Evolutionary conservation across 2,888 invertebrate species (phyloP).

Genomic region (Cyaniris semiargus): DNA sequence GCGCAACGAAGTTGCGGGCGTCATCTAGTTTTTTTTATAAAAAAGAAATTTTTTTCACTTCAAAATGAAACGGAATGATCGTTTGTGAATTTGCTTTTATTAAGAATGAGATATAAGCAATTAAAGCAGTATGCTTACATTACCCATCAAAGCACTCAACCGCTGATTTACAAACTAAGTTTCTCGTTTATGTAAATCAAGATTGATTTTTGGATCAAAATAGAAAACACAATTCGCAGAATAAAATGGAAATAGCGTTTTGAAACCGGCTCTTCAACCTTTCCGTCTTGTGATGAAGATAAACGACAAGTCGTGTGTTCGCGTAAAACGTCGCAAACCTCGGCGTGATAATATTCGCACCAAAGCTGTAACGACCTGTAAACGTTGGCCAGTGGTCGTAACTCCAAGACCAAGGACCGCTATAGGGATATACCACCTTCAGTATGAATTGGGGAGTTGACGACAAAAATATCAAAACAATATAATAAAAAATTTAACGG

Average conservation of each 20-base stretch:
- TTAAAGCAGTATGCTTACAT: too few relatives aligned
- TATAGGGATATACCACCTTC: background rate
- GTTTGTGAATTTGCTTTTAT: too few relatives aligned
- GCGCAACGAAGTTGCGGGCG: too few relatives aligned
- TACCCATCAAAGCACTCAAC: background rate
- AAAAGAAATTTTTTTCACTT: too few relatives aligned
- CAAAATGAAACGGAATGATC: too few relatives aligned
- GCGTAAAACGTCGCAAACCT: slow-evolving; percentile 14
- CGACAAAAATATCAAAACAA: background rate
- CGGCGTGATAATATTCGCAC: slow-evolving; percentile 6
- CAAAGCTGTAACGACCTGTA: background rate
- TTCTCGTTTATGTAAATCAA: background rate
- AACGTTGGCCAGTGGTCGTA: background rate
- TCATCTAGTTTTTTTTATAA: too few relatives aligned
- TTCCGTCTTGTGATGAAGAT: slow-evolving; percentile 20
- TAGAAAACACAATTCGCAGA: background rate
- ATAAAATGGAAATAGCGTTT: background rate
- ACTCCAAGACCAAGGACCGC: background rate
- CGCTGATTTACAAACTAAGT: background rate
- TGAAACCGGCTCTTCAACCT: background rate
- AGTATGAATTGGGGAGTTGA: background rate
- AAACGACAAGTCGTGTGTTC: slow-evolving; percentile 8
- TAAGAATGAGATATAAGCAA: too few relatives aligned
- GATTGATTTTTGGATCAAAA: background rate
- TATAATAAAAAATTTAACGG: too few relatives aligned